Conservation (phyloP, 2,888 invertebrate genomes). For the Strigamia maritima region DNA sequence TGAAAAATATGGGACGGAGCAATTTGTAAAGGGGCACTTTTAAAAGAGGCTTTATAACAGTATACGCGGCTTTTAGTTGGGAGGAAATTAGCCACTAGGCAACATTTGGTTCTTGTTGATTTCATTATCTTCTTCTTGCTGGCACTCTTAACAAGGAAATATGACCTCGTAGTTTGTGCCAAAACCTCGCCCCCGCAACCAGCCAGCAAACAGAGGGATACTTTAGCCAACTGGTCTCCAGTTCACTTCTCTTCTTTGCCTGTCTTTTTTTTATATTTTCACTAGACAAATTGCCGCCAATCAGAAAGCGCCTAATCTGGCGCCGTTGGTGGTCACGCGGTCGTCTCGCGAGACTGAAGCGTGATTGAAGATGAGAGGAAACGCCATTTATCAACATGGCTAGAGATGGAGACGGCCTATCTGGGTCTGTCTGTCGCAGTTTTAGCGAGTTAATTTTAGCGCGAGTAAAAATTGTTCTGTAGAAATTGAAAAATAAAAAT, state of each 20-base stretch:
- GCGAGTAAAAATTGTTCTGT: background rate
- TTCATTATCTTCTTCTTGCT: slow-evolving; percentile 29
- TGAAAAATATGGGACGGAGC: background rate
- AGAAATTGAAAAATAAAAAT: background rate
- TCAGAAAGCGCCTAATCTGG: slow-evolving; percentile 31
- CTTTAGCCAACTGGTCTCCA: slow-evolving; percentile 8
- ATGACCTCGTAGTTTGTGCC: background rate
- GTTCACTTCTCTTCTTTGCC: background rate
- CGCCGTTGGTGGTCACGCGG: slow-evolving; percentile 27
- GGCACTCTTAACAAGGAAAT: slow-evolving; percentile 11
- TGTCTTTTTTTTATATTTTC: slow-evolving; percentile 24
- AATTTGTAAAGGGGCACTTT: background rate
- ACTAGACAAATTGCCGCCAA: slow-evolving; percentile 32
- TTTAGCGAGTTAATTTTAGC: background rate
- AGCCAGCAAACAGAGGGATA: slow-evolving; percentile 11
- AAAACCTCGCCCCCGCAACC: slow-evolving; percentile 5
- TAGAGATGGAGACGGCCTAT: background rate
- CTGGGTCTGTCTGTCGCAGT: background rate
- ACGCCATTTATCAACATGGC: slow-evolving; percentile 15
- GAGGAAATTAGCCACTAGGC: slow-evolving; percentile 28
- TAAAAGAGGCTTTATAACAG: background rate
- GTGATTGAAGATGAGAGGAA: slow-evolving; percentile 10
- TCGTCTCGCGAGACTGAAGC: slow-evolving; percentile 15
- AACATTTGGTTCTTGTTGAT: slow-evolving; percentile 25
- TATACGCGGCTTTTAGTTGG: background rate